Base-by-base conservation (phyloP, 1,140 invertebrate genomes). In the Trachymyrmex septentrionalis region DNA sequence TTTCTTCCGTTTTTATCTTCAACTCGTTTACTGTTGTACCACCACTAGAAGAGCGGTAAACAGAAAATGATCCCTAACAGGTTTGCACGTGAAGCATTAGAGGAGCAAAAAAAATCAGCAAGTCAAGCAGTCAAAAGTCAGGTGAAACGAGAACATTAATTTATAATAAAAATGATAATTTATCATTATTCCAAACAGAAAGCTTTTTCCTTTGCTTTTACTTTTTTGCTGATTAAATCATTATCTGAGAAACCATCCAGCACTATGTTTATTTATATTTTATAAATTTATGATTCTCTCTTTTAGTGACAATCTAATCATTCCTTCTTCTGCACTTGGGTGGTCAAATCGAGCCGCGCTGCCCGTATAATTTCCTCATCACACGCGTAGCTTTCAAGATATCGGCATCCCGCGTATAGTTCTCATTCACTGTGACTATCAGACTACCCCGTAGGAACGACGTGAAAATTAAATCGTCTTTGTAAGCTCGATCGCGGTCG, bases 1-100 rank as follows among this genome's bases (percentile, higher is more conserved):
- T 84, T 84, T 84, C 80, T 63, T 48, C 27, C 63, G 30, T 69
- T 63, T 75, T 63, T 73, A 73, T 61, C 55, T 63, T 63, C 30
- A 75, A 75, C 55, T 19, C 44, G 63, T 19, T n/a, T 38, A 34
- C 69, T 19, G n/a, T 75, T 75, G 69, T 6, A 34, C 14, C 6
- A 61, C n/a, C 38, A 44, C 30, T 48, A 38, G 16, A 78, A 30
- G 38, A 44, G 48, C 21, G 50, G 7, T 50, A 57, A 72, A 63
- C 59, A 44, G 27, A 61, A 27, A 30, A 24, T 34, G 24, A 61
- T 63, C 27, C 55, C 53, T 84, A 73, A 73, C 55, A 63, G 38
- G 14, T 34, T 82, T 71, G 61, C 44, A 24, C 27, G 63, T 63
- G 27, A 50, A 66, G 67, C 27, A 9, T 6, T 19, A 57, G 21